These are phyloP conservation scores for Bombus confusus DNA, from an alignment of 1,140 invertebrate genomes.

Conservation along the genomic window DNA sequence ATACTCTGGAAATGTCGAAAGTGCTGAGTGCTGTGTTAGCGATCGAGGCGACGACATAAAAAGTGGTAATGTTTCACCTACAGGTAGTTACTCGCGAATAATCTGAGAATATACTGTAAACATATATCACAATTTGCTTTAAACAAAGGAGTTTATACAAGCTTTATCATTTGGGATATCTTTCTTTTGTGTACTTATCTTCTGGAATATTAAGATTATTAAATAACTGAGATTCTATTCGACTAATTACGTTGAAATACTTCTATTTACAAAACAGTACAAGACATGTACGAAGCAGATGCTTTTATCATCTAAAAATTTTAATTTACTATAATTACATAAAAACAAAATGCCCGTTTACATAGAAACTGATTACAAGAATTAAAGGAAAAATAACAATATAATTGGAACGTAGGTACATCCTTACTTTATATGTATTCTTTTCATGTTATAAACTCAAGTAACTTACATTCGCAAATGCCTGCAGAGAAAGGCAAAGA, in stretches of 20 bases:
- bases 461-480: slow-evolving; percentile 53
- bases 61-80: no score
- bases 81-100: no score
- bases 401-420: not conserved
- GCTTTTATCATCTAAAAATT: slow-evolving; percentile 57
- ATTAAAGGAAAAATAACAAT: not conserved
- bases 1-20: no score
- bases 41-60: no score
- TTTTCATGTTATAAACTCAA: not conserved
- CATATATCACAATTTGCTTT: not conserved
- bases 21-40: no score
- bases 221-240: not conserved
- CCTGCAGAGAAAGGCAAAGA: slow-evolving; percentile 44
- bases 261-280: slow-evolving; percentile 20
- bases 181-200: not conserved
- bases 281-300: slow-evolving; percentile 54
- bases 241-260: no score
- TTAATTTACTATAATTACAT: not conserved
- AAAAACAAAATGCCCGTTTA: not conserved
- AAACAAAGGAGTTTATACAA: not conserved
- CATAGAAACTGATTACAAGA: no score
- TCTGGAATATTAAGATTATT: not conserved
- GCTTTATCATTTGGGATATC: not conserved
- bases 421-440: not conserved
- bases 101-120: no score